A percentile compares a stretch with the other conserved stretches of the same genome.
Evolutionary conservation across 2,888 invertebrate species (phyloP).

Genomic region (Erebia epiphron): DNA sequence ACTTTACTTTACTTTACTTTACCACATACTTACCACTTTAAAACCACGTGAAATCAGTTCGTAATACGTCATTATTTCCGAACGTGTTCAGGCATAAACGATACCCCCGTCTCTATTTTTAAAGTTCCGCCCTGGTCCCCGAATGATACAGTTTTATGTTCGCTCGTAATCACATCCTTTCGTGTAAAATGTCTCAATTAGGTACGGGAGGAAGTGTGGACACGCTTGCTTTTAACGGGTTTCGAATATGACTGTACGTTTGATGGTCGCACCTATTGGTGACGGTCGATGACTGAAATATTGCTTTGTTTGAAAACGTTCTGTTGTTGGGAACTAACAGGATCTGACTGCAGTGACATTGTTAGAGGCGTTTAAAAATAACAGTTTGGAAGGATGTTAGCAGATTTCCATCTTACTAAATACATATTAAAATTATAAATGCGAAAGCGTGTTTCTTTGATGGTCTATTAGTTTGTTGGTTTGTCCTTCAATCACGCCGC

Average conservation of each 20-base stretch:
- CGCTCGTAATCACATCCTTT: slow-evolving; percentile 40
- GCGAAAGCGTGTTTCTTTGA: too few relatives aligned
- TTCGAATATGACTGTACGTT: slow-evolving; percentile 58
- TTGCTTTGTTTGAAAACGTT: slow-evolving; percentile 26
- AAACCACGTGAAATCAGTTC: slow-evolving; percentile 42
- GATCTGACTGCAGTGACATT: neutral
- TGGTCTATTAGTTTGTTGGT: too few relatives aligned
- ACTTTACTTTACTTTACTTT: too few relatives aligned
- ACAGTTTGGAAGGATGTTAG: neutral
- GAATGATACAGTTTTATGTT: slow-evolving; percentile 50
- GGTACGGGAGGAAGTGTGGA: slow-evolving; percentile 75
- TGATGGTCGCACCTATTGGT: slow-evolving; percentile 49
- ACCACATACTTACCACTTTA: slow-evolving; percentile 32
- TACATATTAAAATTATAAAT: too few relatives aligned
- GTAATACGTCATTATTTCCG: slow-evolving; percentile 40
- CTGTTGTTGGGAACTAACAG: neutral
- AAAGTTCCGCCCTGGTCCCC: slow-evolving; percentile 61
- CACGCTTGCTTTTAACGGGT: slow-evolving; percentile 67
- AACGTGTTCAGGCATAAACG: slow-evolving; percentile 49
- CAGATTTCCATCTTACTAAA: too few relatives aligned
- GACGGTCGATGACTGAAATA: slow-evolving; percentile 62
- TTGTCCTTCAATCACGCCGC: too few relatives aligned
- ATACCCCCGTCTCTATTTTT: slow-evolving; percentile 63
- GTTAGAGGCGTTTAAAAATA: neutral
- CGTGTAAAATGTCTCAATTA: slow-evolving; percentile 79